phyloP scores from a whole-genome alignment of 2,888 invertebrate genomes.

The Germaria angustata region DNA sequence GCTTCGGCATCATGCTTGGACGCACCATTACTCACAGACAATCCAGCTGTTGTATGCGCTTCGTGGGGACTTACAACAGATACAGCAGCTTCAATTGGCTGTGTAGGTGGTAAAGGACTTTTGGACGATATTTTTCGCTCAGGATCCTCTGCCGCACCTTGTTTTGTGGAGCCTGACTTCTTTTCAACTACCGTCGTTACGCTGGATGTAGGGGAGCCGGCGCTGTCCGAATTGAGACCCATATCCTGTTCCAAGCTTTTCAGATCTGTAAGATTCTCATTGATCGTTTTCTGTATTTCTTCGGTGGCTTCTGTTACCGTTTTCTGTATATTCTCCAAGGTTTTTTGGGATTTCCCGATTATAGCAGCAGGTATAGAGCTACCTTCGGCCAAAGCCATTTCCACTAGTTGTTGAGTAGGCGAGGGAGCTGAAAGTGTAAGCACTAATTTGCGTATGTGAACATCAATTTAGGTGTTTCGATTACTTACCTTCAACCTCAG shows the following conservation, averaged over 20 bases:
- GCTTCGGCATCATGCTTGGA: conserved; percentile 39
- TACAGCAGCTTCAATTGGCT: conserved; percentile 79
- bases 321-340: conserved; percentile 76
- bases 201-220: conserved; percentile 73
- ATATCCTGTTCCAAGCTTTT: conserved; percentile 77
- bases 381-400: conserved; percentile 52
- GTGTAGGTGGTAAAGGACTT: conserved; percentile 75
- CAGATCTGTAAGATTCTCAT: conserved; percentile 77
- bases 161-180: conserved; percentile 14
- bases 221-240: conserved; percentile 70
- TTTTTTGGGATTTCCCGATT: conserved; percentile 76
- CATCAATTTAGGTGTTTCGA: background rate
- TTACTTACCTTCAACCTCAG: conserved; percentile 69
- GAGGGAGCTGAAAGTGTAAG: conserved; percentile 63
- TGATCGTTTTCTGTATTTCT: conserved; percentile 79
- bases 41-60: background rate
- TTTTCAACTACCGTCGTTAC: conserved; percentile 73
- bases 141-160: conserved; percentile 70
- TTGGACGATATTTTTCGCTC: conserved; percentile 68
- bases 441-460: background rate
- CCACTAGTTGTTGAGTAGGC: conserved; percentile 81
- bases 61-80: conserved; percentile 73
- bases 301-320: conserved; percentile 77
- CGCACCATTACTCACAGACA: conserved; percentile 43
- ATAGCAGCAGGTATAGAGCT: conserved; percentile 68